These are phyloP conservation scores for Drosophila oshimai DNA, from an alignment of 1,140 invertebrate genomes.

Conservation along the genomic window DNA sequence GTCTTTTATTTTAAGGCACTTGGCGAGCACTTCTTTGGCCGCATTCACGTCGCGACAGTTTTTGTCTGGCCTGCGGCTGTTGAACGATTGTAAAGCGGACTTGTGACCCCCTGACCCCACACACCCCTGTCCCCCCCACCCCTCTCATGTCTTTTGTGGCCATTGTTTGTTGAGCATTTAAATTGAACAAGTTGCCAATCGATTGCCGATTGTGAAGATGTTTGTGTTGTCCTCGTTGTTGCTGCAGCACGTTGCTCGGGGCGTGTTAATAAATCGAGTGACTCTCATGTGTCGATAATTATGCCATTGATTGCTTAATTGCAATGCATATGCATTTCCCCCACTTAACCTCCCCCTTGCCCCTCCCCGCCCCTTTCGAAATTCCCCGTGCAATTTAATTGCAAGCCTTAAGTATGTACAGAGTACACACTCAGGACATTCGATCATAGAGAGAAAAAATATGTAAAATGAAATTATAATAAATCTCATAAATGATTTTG, in stretches of 20 bases:
- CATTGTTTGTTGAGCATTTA: slow-evolving; percentile 56
- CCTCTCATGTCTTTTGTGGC: slow-evolving; percentile 24
- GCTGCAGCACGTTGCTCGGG: slow-evolving; percentile 21
- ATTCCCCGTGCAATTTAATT: slow-evolving; percentile 46
- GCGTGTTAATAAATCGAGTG: slow-evolving; percentile 78
- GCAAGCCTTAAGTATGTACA: slow-evolving; percentile 61
- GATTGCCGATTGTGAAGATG: slow-evolving; percentile 28
- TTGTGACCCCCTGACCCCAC: not conserved
- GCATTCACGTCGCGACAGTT: slow-evolving; percentile 48
- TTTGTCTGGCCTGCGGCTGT: slow-evolving; percentile 23
- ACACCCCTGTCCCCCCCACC: no score
- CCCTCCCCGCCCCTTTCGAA: not conserved
- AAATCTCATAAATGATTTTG: no score
- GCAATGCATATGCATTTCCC: slow-evolving; percentile 64
- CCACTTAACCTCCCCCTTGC: not conserved
- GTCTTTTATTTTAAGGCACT: not conserved
- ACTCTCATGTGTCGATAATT: slow-evolving; percentile 78
- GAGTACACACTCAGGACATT: slow-evolving; percentile 47
- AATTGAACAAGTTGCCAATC: slow-evolving; percentile 68
- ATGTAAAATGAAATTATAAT: no score
- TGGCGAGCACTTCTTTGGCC: slow-evolving; percentile 51
- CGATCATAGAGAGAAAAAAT: not conserved
- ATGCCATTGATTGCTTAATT: slow-evolving; percentile 79
- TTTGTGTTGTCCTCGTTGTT: not conserved
- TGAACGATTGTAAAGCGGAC: not conserved